phyloP scores from a whole-genome alignment of 2,113 vertebrate genomes.

The Tinamus guttatus region DNA sequence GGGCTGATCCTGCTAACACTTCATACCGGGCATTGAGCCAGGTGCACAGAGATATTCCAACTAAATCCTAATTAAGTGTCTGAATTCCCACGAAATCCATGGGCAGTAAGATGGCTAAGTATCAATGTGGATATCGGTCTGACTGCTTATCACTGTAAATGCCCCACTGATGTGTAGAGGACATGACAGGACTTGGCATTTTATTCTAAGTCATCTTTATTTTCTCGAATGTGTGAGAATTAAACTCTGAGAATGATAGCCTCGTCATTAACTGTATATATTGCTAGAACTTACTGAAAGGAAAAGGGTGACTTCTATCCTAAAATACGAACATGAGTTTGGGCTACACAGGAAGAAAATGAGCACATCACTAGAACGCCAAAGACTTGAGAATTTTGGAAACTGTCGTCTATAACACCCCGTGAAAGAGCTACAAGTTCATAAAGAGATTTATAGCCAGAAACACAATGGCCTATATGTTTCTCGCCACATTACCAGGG shows the following conservation, averaged over 20 bases:
- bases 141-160: neutral
- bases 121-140: neutral
- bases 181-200: neutral
- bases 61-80: conserved; percentile 52
- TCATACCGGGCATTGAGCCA: conserved; percentile 54
- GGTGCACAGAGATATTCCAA: conserved; percentile 26
- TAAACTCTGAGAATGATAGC: neutral
- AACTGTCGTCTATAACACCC: neutral
- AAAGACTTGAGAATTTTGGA: neutral
- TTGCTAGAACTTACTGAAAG: neutral
- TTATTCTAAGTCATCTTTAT: neutral
- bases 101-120: conserved; percentile 6
- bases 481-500: neutral
- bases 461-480: neutral
- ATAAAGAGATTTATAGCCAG: neutral
- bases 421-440: neutral
- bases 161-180: neutral
- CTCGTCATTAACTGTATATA: neutral
- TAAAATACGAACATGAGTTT: neutral
- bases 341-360: neutral
- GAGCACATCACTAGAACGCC: neutral
- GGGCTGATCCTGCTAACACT: conserved; percentile 50
- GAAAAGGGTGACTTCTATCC: neutral
- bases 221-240: neutral
- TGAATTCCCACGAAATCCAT: conserved; percentile 53